These are phyloP conservation scores for human DNA, from an alignment of 2,113 vertebrate genomes.

Conservation along the genomic window GRCh38 chr2:227799001-227799500, in stretches of 20 bases:
- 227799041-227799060: not conserved
- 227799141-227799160: not conserved
- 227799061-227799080: not conserved
- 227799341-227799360: not conserved
- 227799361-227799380: slow-evolving; percentile 24
- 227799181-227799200: not conserved
- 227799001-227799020: not conserved
- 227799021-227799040: not conserved
- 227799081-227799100: not conserved
- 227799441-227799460: not conserved
- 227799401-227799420: not conserved
- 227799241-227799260: not conserved
- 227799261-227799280: not conserved
- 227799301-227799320: not conserved
- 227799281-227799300: not conserved
- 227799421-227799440: not conserved
- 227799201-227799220: not conserved
- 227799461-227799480: not conserved
- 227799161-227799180: not conserved
- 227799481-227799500: not conserved
- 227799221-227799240: not conserved
- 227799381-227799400: not conserved
- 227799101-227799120: not conserved
- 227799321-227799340: not conserved
- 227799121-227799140: not conserved